Evolutionary conservation across 2,888 invertebrate species (phyloP), one percentile per base, ranked within the genome.

Genomic region (Dryobota labecula): DNA sequence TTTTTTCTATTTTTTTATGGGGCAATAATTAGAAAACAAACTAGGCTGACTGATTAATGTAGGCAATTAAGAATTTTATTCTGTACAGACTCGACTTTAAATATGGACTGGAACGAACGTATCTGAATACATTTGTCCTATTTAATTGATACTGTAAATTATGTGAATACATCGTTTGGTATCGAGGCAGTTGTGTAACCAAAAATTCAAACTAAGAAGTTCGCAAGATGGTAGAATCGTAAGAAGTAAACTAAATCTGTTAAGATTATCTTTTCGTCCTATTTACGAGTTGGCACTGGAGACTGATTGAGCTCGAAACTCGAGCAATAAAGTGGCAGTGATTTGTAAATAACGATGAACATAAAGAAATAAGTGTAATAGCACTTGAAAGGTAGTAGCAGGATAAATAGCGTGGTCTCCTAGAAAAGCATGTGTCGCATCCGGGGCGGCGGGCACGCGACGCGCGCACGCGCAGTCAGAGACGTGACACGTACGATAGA

Each of bases 391-490:
- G 77, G 73, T 82, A 67, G 53, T 47, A 83, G 63, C 80, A 89
- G 90, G 90, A 90, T 90, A 90, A 90, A 90, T 88, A 82, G 87
- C 84, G 79, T 87, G 84, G 84, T 90, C 93, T 93, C 91, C 91
- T 93, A 94, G 94, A 95, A 94, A 93, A 89, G 89, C 88, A 87
- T 89, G 86, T 89, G 87, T 89, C 80, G 91, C 88, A 94, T 94
- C 94, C 94, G 94, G 94, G 91, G 90, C 90, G 89, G 81, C 62
- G 80, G 87, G 92, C 93, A 92, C 92, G 92, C 91, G 92, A 90
- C 90, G 81, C 76, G 56, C 84, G 87, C 88, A 84, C 88, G 88
- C 88, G 87, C 88, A 64, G 69, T 64, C 71, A 58, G 54, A 65
- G 67, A 24, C 49, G 56, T 45, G 51, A 2, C 2, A 15, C n/a